Base-by-base conservation (phyloP, 1,140 invertebrate species). In the Brachionus paranguensis region DNA sequence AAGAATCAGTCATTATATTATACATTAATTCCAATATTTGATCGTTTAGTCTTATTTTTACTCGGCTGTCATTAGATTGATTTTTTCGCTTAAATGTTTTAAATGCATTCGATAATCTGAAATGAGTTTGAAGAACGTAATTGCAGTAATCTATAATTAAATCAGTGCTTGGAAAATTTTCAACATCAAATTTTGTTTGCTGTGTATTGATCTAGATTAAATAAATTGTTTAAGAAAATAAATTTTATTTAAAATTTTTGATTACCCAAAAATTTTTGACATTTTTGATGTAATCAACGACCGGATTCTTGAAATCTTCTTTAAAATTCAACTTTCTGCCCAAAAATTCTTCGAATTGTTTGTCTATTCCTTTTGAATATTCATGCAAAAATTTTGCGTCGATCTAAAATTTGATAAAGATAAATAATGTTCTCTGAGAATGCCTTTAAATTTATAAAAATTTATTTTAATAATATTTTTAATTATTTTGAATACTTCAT, bases 201-300 rank as follows among this genome's bases (percentile, higher is more conserved):
- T 72, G 68, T 43, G 33, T 72, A 41, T 72, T 43, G 3, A 43
- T 72, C 65, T 68, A n/a, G 33, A 65, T 27, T 12, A 17, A 6
- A 12, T 29, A 17, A 64, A 10, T 27, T 0, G 24, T 64, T 33
- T 12, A 6, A 37, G 5, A 37, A 37, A 37, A 37, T 6, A 37
- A 37, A 37, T 7, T 33, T 33, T 14, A 37, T 14, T 7, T 37
- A 37, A 29, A 4, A 29, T n/a, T 64, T 33, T n/a, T 12, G 41
- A 6, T 1, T 68, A 68, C 41, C 72, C 72, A 76, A 50, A 76
- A 76, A 53, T 76, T 76, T 53, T 50, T 76, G 3, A 76, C 53
- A 76, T 76, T 76, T 76, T 50, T 50, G 24, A 76, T 53, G 43
- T 76, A 76, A 76, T 72, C 68, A 43, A 72, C 68, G 17, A 72